These are phyloP conservation scores for Nymphalis polychloros DNA, from an alignment of 2,888 invertebrate genomes.

Conservation along the genomic window DNA sequence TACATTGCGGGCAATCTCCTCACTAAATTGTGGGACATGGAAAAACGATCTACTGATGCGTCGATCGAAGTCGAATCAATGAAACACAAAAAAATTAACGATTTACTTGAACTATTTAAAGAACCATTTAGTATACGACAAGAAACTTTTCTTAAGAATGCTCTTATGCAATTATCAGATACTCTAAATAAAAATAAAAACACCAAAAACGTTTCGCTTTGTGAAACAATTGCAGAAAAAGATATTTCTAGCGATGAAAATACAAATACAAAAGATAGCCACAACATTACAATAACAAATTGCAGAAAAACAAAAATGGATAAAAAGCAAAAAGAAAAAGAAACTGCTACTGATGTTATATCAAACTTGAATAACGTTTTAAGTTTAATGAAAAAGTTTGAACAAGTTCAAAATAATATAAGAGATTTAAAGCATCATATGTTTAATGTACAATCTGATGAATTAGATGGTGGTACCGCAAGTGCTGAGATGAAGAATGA, in stretches of 20 bases:
- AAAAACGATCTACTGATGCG: constrained; percentile 58
- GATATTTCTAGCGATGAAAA: constrained; percentile 41
- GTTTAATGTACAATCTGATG: constrained; percentile 9
- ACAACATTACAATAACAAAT: constrained; percentile 21
- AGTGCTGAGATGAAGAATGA: background rate
- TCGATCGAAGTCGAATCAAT: constrained; percentile 60
- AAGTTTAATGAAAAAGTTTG: constrained; percentile 61
- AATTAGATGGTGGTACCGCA: background rate
- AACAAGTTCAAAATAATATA: constrained; percentile 54
- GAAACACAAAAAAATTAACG: constrained; percentile 67
- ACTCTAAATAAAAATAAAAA: constrained; percentile 58
- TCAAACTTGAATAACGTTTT: constrained; percentile 61
- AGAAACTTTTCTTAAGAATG: constrained; percentile 65
- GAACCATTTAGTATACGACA: constrained; percentile 69
- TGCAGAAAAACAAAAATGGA: constrained; percentile 25
- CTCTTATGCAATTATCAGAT: constrained; percentile 62
- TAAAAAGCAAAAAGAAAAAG: constrained; percentile 27
- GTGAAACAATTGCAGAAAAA: constrained; percentile 54
- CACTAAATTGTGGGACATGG: constrained; percentile 74
- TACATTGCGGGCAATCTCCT: constrained; percentile 73
- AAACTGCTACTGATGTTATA: constrained; percentile 49
- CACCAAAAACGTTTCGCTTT: constrained; percentile 58
- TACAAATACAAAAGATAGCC: constrained; percentile 27
- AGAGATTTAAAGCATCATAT: constrained; percentile 44
- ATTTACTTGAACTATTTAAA: constrained; percentile 68